phyloP scores from a whole-genome alignment of 1,140 invertebrate species.

The Bombus waltoni region DNA sequence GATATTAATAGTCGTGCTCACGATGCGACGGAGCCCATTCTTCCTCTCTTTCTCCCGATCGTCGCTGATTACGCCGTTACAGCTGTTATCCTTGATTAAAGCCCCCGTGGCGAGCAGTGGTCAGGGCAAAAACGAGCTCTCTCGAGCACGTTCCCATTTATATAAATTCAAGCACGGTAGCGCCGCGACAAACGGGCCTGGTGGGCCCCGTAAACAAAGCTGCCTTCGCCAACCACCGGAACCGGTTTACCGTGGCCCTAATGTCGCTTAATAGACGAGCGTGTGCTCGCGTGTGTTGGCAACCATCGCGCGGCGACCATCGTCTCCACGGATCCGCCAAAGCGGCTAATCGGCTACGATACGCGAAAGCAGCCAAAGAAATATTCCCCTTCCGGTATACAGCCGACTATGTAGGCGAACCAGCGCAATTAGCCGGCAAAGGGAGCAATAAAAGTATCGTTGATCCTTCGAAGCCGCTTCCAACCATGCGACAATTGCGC shows the following conservation, averaged over 20 bases:
- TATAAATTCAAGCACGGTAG: slow-evolving; percentile 71
- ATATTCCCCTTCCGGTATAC: slow-evolving; percentile 49
- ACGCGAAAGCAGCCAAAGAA: background rate
- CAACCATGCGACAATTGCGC: slow-evolving; percentile 69
- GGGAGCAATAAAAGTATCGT: slow-evolving; percentile 77
- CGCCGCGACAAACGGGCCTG: slow-evolving; percentile 64
- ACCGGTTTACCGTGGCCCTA: slow-evolving; percentile 64
- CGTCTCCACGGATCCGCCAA: slow-evolving; percentile 18
- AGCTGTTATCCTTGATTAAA: slow-evolving; percentile 80
- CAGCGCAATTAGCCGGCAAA: slow-evolving; percentile 72
- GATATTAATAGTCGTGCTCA: slow-evolving; percentile 79
- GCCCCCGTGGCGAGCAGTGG: slow-evolving; percentile 57
- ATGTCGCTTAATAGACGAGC: slow-evolving; percentile 60
- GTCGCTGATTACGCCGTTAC: slow-evolving; percentile 78
- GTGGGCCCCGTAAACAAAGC: slow-evolving; percentile 54
- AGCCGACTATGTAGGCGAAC: slow-evolving; percentile 66
- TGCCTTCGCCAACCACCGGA: slow-evolving; percentile 59
- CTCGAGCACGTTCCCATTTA: slow-evolving; percentile 61
- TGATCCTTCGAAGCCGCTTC: slow-evolving; percentile 65
- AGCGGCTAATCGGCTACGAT: slow-evolving; percentile 47
- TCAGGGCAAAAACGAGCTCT: slow-evolving; percentile 21
- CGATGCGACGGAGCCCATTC: slow-evolving; percentile 45
- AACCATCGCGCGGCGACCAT: slow-evolving; percentile 34
- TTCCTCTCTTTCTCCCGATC: slow-evolving; percentile 61
- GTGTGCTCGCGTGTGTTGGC: background rate